A percentile compares a stretch with the other conserved stretches of the same genome.
These are phyloP conservation scores for Ameiurus melas DNA, from an alignment of 2,113 vertebrate genomes.

Conservation along the genomic window DNA sequence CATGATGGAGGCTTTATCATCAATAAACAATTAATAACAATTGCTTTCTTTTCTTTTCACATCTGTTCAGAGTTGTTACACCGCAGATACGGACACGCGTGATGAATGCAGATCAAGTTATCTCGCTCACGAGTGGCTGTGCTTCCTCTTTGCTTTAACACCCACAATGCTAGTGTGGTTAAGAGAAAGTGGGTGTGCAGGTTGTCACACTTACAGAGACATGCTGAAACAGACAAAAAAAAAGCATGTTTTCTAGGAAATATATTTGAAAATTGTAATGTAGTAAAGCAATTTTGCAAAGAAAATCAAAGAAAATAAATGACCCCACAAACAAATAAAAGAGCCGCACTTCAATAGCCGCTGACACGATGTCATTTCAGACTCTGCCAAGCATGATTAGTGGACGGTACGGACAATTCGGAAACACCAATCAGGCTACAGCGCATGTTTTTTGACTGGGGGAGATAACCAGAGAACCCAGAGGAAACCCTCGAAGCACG, in stretches of 20 bases:
- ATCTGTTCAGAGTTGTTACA: background rate
- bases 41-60: background rate
- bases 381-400: background rate
- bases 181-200: slow-evolving; percentile 10
- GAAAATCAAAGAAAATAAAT: background rate
- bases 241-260: slow-evolving; percentile 20
- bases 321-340: background rate
- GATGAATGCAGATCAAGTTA: background rate
- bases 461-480: too few relatives aligned
- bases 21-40: background rate
- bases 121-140: slow-evolving; percentile 7
- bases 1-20: background rate
- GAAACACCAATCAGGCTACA: too few relatives aligned
- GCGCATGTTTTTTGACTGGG: too few relatives aligned
- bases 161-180: slow-evolving; percentile 26
- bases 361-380: background rate
- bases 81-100: background rate
- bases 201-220: slow-evolving; percentile 12
- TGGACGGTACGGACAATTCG: background rate
- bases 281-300: background rate
- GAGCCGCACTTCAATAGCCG: background rate
- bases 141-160: slow-evolving; percentile 8
- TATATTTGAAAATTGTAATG: background rate
- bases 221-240: background rate
- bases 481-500: too few relatives aligned